Evolutionary conservation across 2,888 invertebrate genomes (phyloP), one percentile per base, ranked within the genome.

Genomic region (Agonopterix alstromeriana): DNA sequence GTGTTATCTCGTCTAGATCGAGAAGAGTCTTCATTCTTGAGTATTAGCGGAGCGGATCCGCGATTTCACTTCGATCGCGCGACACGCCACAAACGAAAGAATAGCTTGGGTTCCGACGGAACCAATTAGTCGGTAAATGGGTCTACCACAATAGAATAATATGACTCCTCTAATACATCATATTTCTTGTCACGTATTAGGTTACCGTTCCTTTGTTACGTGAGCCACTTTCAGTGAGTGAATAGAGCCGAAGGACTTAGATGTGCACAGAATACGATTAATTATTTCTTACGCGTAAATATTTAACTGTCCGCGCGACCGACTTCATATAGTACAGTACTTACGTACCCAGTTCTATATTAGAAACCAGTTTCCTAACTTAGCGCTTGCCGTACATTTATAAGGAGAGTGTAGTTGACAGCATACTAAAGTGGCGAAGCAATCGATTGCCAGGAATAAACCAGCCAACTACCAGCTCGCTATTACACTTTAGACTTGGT

Each of bases 121-220:
- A 80, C 73, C 78, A 82, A 85, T 84, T 82, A 85, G 73, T 60
- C 65, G 63, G 69, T 68, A 77, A 82, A 82, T 77, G 67, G 79
- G 72, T 73, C 73, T 63, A 63, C 72, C 67, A 75, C 76, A 76
- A 78, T 76, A 72, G 77, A 79, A 74, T 77, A 75, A 67, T 71
- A 74, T 72, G 73, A 75, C 67, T 67, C 73, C 58, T 71, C 70
- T 75, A 72, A 77, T 74, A 71, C 76, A 81, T 85, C 78, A 84
- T 77, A 79, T 81, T 86, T 86, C 86, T 75, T 60, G 75, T 85
- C 87, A 88, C 87, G 87, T 88, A 79, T 77, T 72, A 67, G 76
- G 81, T 83, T 83, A 85, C 87, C 81, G 85, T 82, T 83, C 81
- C 79, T 77, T 84, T 82, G 82, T 85, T 82, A 84, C 85, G 87